A percentile compares a stretch with the other conserved stretches of the same genome.
phyloP scores from a whole-genome alignment of 2,888 invertebrate species.

The Lasioglossum pauxillum region DNA sequence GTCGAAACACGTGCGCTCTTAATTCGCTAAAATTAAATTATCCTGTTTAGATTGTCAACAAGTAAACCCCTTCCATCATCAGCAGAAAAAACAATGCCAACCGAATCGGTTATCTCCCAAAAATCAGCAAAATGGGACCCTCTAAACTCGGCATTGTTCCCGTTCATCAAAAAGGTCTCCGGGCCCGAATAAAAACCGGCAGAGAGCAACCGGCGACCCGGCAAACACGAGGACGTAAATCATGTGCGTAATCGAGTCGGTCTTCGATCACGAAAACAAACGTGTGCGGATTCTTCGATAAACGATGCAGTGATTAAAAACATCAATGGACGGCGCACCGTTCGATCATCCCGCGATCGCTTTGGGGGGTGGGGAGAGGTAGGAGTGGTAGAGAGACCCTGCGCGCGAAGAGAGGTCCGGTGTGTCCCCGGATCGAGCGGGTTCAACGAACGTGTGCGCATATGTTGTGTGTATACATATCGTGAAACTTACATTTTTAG shows the following conservation, averaged over 20 bases:
- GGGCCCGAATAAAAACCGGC: background rate
- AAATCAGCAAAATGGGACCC: too few species aligned
- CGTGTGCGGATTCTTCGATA: background rate
- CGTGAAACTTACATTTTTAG: conserved; percentile 83
- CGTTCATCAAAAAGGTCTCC: background rate
- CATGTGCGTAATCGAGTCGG: background rate
- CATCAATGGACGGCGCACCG: background rate
- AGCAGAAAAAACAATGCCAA: too few species aligned
- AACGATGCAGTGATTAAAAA: conserved; percentile 2
- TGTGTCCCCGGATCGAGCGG: conserved; percentile 11
- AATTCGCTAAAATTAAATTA: too few species aligned
- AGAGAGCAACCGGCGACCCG: background rate
- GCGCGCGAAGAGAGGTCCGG: background rate
- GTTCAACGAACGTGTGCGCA: background rate
- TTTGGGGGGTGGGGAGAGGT: background rate
- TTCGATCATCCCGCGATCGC: conserved; percentile 1
- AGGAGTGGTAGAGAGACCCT: background rate
- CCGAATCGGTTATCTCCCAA: background rate
- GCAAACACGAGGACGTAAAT: background rate
- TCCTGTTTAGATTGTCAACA: too few species aligned
- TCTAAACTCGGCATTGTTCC: background rate
- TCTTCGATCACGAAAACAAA: background rate
- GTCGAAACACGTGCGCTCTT: too few species aligned
- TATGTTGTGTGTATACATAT: background rate
- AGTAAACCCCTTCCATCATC: too few species aligned